Evolutionary conservation across 2,113 vertebrate genomes (phyloP).

Genomic region (Alethe diademata): DNA sequence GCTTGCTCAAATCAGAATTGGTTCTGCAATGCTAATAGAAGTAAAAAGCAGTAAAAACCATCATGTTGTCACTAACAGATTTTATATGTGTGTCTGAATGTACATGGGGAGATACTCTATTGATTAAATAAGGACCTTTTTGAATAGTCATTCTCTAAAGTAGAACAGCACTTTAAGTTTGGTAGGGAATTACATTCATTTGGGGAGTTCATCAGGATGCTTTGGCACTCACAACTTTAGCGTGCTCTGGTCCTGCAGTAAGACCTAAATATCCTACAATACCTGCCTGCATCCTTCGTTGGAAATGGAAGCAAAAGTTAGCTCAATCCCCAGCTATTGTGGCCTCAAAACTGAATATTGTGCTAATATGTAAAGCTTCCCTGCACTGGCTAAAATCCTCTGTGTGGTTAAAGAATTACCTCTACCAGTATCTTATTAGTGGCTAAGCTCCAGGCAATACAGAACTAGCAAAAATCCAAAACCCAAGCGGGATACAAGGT

Average conservation of each 20-base stretch:
- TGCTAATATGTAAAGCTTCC: background rate
- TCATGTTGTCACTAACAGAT: background rate
- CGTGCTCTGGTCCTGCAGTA: background rate
- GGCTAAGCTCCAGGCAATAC: slow-evolving; percentile 30
- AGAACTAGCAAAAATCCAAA: slow-evolving; percentile 38
- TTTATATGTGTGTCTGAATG: background rate
- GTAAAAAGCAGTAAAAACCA: slow-evolving; percentile 13
- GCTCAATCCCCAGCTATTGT: background rate
- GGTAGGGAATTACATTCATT: background rate
- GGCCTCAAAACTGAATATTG: background rate
- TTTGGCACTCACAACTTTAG: background rate
- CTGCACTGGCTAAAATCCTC: background rate
- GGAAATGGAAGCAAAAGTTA: background rate
- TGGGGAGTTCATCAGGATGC: background rate
- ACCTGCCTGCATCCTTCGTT: background rate
- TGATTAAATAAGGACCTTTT: slow-evolving; percentile 9
- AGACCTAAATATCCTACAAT: background rate
- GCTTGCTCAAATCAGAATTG: background rate
- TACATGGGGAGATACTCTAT: background rate
- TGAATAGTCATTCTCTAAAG: slow-evolving; percentile 1
- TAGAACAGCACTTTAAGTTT: background rate
- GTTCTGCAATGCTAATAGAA: slow-evolving; percentile 12
- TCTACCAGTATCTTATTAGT: slow-evolving; percentile 16
- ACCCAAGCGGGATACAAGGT: slow-evolving; percentile 29
- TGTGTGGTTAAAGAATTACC: slow-evolving; percentile 14